Conservation (phyloP, 1,140 invertebrate species). For the Adoxophyes honmai region DNA sequence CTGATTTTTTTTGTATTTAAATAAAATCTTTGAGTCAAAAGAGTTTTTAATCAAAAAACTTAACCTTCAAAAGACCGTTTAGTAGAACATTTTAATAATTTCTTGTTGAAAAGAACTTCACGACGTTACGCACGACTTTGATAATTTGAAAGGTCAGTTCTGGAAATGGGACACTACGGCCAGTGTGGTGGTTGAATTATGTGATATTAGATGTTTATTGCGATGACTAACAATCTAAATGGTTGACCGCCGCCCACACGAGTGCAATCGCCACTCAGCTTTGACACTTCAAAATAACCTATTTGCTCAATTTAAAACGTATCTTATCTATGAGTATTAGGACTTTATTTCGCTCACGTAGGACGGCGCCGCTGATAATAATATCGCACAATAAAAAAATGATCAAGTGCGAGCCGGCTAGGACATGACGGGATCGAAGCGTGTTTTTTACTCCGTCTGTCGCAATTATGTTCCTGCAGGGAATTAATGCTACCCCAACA, state of each 20-base stretch:
- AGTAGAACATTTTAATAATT: neutral
- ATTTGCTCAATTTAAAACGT: conserved; percentile 21
- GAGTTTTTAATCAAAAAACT: no score
- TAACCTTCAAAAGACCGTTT: neutral
- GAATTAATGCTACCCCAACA: neutral
- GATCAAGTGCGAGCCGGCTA: neutral
- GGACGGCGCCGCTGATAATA: conserved; percentile 3
- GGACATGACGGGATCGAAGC: neutral
- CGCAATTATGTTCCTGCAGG: no score
- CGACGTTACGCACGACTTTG: neutral
- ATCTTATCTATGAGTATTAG: conserved; percentile 11
- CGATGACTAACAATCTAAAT: conserved; percentile 61
- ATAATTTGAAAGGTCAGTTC: conserved; percentile 13
- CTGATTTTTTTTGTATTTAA: no score
- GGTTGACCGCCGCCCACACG: conserved; percentile 48
- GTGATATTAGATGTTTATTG: conserved; percentile 61
- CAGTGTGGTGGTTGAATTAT: conserved; percentile 53
- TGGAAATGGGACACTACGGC: conserved; percentile 36
- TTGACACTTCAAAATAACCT: conserved; percentile 49
- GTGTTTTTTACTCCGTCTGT: neutral
- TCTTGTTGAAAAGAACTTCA: neutral
- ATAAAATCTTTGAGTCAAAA: no score
- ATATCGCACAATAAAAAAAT: conserved; percentile 12
- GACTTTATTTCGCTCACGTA: neutral
- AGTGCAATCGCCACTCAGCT: conserved; percentile 43